Conservation (phyloP, 2,113 vertebrate species). For the Oryzias melastigma region DNA sequence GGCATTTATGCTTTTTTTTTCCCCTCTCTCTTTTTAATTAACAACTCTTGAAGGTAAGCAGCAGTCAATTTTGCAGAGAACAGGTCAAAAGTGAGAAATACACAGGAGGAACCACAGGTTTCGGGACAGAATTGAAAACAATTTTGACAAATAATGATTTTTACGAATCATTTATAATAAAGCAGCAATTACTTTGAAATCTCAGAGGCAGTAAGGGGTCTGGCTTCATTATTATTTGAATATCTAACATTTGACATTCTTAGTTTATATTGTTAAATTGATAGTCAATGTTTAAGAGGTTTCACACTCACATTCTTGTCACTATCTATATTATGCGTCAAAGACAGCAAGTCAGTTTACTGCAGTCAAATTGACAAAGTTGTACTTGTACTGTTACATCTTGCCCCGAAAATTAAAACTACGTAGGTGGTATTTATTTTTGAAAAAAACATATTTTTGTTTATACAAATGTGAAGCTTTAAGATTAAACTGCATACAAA, state of each 20-base stretch:
- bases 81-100: slow-evolving; percentile 40
- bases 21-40: slow-evolving; percentile 54
- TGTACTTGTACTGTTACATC: too few relatives aligned
- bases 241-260: not conserved
- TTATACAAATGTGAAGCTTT: too few relatives aligned
- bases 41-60: slow-evolving; percentile 41
- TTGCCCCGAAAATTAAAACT: too few relatives aligned
- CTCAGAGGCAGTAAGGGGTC: not conserved
- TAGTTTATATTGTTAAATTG: too few relatives aligned
- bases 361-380: too few relatives aligned
- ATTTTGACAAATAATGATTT: not conserved
- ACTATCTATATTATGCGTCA: too few relatives aligned
- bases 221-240: not conserved
- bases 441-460: too few relatives aligned
- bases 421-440: too few relatives aligned
- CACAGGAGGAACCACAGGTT: slow-evolving; percentile 2
- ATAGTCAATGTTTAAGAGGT: too few relatives aligned
- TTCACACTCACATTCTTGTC: too few relatives aligned
- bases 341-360: too few relatives aligned
- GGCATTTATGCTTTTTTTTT: slow-evolving; percentile 12
- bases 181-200: not conserved
- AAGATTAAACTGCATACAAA: too few relatives aligned
- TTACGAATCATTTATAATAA: not conserved
- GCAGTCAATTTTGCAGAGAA: slow-evolving; percentile 28
- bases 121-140: slow-evolving; percentile 1